Conservation (phyloP, 2,797 vertebrate genomes). For the Rhyacichthys aspro region DNA sequence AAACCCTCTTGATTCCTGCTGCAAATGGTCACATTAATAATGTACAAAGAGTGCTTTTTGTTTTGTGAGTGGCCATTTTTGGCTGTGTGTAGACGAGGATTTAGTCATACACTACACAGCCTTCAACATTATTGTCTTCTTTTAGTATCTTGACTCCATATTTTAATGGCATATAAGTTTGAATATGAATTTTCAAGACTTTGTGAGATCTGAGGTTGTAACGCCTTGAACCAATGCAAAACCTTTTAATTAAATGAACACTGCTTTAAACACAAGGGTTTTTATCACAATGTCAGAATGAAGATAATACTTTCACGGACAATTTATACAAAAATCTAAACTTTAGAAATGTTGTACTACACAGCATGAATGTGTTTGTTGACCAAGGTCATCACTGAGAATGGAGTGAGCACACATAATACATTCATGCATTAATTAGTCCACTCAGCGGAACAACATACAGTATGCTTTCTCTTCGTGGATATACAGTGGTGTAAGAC, state of each 20-base stretch:
- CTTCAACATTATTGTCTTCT: too few species aligned
- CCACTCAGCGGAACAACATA: too few species aligned
- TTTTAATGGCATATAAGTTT: too few species aligned
- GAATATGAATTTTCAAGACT: too few species aligned
- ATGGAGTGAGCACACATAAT: not conserved
- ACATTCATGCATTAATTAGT: conserved; percentile 1
- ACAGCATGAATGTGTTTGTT: not conserved
- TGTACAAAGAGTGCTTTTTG: conserved; percentile 2
- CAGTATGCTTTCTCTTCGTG: not conserved
- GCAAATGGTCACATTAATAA: conserved; percentile 5
- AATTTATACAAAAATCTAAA: not conserved
- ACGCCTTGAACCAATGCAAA: too few species aligned
- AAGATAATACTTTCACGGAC: not conserved
- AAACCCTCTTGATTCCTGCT: conserved; percentile 4
- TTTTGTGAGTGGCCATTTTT: not conserved
- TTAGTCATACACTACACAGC: too few species aligned
- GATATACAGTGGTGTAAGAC: not conserved
- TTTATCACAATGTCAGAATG: too few species aligned
- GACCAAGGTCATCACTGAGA: not conserved
- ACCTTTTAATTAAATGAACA: too few species aligned
- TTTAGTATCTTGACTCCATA: too few species aligned
- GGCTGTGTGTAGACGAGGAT: not conserved
- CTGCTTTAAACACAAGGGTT: not conserved
- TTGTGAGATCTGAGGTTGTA: too few species aligned
- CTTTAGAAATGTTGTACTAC: not conserved